phyloP scores from a whole-genome alignment of 2,797 vertebrate species.

The Champsocephalus gunnari region DNA sequence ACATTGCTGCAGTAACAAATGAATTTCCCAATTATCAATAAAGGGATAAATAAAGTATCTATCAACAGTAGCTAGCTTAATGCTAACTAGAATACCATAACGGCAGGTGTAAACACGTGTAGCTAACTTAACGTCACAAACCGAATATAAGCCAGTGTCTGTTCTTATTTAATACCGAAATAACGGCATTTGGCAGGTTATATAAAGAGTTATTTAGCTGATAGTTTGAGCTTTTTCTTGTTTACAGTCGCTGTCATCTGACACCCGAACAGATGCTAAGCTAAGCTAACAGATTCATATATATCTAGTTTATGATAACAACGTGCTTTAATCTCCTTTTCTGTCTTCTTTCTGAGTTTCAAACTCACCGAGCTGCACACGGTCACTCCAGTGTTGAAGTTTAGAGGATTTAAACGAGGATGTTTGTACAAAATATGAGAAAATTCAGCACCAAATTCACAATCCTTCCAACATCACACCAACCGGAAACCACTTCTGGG shows the following conservation, averaged over 20 bases:
- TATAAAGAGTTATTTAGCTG: not conserved
- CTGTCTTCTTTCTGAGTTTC: not conserved
- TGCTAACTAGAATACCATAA: conserved; percentile 25
- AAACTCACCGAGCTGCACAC: conserved; percentile 51
- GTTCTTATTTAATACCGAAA: not conserved
- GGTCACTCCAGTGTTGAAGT: not conserved
- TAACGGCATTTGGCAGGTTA: accelerated
- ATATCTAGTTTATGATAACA: not conserved
- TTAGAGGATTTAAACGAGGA: not conserved
- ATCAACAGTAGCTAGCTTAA: conserved; percentile 1
- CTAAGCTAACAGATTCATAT: not conserved
- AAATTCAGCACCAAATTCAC: conserved; percentile 3
- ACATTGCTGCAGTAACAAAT: too few relatives aligned
- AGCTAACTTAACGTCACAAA: not conserved
- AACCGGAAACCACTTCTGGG: conserved; percentile 29
- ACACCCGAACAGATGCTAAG: conserved; percentile 25
- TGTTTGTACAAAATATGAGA: not conserved
- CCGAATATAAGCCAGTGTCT: accelerated
- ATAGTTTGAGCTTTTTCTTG: conserved; percentile 19
- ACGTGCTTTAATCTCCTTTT: too few relatives aligned
- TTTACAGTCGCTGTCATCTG: conserved; percentile 55
- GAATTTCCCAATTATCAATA: too few relatives aligned
- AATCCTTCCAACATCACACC: conserved; percentile 32
- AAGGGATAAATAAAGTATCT: too few relatives aligned
- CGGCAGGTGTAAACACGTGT: accelerated